Base-by-base conservation (phyloP, 2,113 vertebrate genomes). In the Sialia sialis region DNA sequence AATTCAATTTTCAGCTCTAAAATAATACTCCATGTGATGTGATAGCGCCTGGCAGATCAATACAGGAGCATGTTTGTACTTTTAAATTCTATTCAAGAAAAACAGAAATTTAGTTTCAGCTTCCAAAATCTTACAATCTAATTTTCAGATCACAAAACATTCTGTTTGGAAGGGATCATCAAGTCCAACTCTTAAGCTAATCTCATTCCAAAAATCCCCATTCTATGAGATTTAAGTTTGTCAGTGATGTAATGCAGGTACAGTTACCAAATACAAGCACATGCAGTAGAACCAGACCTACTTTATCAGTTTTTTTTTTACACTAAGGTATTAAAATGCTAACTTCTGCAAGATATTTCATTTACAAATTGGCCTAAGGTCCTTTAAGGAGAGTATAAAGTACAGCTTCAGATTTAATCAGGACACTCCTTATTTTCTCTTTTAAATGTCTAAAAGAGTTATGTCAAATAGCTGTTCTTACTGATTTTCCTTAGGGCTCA, bases 401-500 rank as follows among this genome's bases (percentile, higher is more conserved):
- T 46, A n/a, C 12, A 82, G 20, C 46, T 82, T 95, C 72, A 95
- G 62, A 90, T 83, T 92, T 64, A 87, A 25, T 91, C 29, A 76
- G 43, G 52, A 38, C n/a, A 32, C 13, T 93, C 72, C 62, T 88
- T 73, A 77, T 43, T 84, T 94, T 83, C 72, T 51, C n/a, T 95
- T 93, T 76, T 27, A 94, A 74, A 84, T 52, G 46, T 56, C 15
- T 52, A 54, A 36, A 48, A 90, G 27, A 82, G 22, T 23, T 29
- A 29, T 39, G 39, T 52, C 85, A 85, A 64, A 59, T 11, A 81
- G 58, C 29, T 74, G 18, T 66, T 38, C 15, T 72, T 38, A 54
- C 34, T 89, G 85, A 77, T 92, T 90, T 94, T 93, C 64, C 89
- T 96, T 76, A 44, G 49, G 84, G 60, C 14, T 51, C 38, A 23